Evolutionary conservation across 2,113 vertebrate species (phyloP).

Genomic region (Pollachius pollachius): DNA sequence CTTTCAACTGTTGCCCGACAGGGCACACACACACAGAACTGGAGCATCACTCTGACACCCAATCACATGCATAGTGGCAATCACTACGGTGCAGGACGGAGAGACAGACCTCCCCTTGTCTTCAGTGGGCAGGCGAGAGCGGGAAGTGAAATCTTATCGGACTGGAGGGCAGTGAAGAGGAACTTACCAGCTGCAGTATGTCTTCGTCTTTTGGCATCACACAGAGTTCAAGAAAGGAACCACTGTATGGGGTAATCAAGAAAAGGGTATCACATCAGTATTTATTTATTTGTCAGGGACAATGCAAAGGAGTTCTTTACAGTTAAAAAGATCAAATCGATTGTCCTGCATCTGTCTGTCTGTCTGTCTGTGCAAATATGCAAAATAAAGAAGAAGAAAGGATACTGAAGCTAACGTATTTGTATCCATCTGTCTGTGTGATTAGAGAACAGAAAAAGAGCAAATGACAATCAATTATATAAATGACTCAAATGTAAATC

Average conservation of each 20-base stretch:
- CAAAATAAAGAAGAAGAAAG: too few species aligned
- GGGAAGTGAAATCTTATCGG: background rate
- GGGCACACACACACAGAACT: conserved; percentile 38
- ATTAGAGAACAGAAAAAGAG: too few species aligned
- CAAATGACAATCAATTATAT: background rate
- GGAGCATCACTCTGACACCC: conserved; percentile 33
- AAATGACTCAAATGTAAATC: background rate
- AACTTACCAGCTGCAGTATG: conserved; percentile 86
- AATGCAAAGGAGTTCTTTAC: background rate
- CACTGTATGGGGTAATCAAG: conserved; percentile 73
- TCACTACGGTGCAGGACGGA: background rate
- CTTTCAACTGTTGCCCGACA: conserved; percentile 30
- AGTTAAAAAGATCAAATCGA: too few species aligned
- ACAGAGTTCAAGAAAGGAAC: conserved; percentile 88
- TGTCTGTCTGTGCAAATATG: background rate
- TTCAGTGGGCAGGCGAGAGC: background rate
- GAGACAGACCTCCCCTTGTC: background rate
- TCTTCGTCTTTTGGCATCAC: conserved; percentile 99
- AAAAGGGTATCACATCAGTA: too few species aligned
- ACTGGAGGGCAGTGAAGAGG: background rate
- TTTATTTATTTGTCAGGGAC: background rate
- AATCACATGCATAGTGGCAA: conserved; percentile 6
- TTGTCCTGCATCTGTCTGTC: background rate
- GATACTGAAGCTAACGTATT: too few species aligned
- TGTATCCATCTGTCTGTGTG: too few species aligned